These are phyloP conservation scores for Anoplolepis gracilipes DNA, from an alignment of 1,140 invertebrate genomes.

Conservation along the genomic window DNA sequence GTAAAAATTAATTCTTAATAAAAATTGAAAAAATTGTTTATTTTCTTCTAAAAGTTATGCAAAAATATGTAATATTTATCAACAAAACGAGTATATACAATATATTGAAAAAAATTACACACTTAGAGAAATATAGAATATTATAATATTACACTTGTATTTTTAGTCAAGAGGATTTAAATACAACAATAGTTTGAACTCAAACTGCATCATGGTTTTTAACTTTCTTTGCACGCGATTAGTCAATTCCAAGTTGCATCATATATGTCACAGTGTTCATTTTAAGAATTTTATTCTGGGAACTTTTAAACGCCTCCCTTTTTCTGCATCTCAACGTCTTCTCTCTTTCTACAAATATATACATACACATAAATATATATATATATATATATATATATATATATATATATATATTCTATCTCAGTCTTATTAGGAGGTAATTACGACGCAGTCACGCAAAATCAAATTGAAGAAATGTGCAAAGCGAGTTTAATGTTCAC, in stretches of 20 bases:
- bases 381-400: slow-evolving; percentile 5
- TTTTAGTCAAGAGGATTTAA: background rate
- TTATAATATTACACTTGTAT: background rate
- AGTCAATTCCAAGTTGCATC: background rate
- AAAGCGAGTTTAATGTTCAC: slow-evolving; percentile 53
- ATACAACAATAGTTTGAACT: background rate
- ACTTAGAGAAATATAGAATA: background rate
- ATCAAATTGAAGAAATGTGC: slow-evolving; percentile 63
- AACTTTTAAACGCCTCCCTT: slow-evolving; percentile 28
- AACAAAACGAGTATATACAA: background rate
- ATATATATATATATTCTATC: background rate
- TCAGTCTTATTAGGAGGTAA: slow-evolving; percentile 42
- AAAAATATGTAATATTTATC: no score
- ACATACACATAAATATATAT: no score
- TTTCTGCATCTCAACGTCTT: background rate
- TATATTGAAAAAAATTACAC: no score
- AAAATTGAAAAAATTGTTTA: background rate
- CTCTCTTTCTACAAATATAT: background rate
- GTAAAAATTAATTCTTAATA: slow-evolving; percentile 9
- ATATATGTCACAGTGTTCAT: background rate
- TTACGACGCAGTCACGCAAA: slow-evolving; percentile 59
- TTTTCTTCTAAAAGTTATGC: background rate
- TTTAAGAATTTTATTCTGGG: slow-evolving; percentile 34
- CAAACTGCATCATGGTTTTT: background rate
- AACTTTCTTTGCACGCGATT: background rate